Base-by-base conservation (phyloP, 1,140 invertebrate species). In the Conopomorpha cramerella region DNA sequence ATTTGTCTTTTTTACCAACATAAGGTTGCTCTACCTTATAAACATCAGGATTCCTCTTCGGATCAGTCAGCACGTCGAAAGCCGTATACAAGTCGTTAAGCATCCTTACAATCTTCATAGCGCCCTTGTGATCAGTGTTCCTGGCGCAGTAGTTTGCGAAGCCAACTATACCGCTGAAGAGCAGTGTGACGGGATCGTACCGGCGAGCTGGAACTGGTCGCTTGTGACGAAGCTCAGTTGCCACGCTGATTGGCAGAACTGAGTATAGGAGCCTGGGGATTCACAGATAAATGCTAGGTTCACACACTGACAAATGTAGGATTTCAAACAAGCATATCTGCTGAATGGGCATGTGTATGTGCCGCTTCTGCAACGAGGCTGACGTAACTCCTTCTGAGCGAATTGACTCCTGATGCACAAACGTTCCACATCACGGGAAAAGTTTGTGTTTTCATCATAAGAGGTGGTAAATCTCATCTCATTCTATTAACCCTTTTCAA, bases 121-220 rank as follows among this genome's bases (percentile, higher is more conserved):
- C 92, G 6, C 92, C 91, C 41, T 84, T 84, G 16, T 90, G 86
- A 66, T 95, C 92, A 1, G 91, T 89, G 64, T 95, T 87, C 25
- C 85, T 81, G 1, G 92, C 89, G 61, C 92, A 95, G 53, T 93
- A 93, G 39, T 89, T 85, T 3, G 89, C 87, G 59, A 96, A 97
- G 18, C 93, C 93, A 19, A 96, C 94, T 45, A 97, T 94, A 16
- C 94, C 95, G 14, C 92, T 95, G 79, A 97, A 97, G 30, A 97
- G 82, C 1, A 98, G 80, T 0, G 95, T 97, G 2, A 96, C 94
- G 26, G 84, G 85, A 54, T 93, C 91, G 58, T 92, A 96, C 32
- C 89, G 84, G 33, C 74, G 90, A 6, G 93, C 92, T 3, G 90
- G 87, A 2, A 96, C 90, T 10, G 93, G 92, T 41, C 93, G 82